phyloP scores from a whole-genome alignment of 1,140 invertebrate genomes.

The Macrobrachium rosenbergii region DNA sequence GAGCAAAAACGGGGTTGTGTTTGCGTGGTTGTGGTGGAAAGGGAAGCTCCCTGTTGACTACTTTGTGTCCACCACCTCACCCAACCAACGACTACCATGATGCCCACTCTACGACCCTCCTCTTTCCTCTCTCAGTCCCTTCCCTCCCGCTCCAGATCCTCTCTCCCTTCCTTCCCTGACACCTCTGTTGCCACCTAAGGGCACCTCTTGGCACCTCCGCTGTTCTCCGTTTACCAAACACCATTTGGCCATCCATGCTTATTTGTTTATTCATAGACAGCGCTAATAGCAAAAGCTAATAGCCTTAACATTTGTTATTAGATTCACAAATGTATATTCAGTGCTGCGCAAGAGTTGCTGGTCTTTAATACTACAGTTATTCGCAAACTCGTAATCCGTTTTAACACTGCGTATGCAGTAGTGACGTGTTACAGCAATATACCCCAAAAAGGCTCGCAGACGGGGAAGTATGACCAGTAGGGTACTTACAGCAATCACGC shows the following conservation, averaged over 20 bases:
- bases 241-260: too few relatives aligned
- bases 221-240: neutral
- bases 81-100: neutral
- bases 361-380: too few relatives aligned
- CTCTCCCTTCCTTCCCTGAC: neutral
- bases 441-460: neutral
- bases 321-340: too few relatives aligned
- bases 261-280: too few relatives aligned
- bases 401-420: too few relatives aligned
- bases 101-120: neutral
- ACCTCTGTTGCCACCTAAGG: neutral
- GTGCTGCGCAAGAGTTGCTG: too few relatives aligned
- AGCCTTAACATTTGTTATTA: too few relatives aligned
- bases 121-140: neutral
- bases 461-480: neutral
- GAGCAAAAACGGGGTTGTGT: constrained; percentile 48
- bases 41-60: neutral
- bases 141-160: neutral
- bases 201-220: neutral
- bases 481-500: constrained; percentile 18
- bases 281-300: too few relatives aligned
- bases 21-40: constrained; percentile 53
- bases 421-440: too few relatives aligned
- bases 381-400: too few relatives aligned
- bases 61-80: neutral